A percentile compares a stretch with the other conserved stretches of the same genome.
Evolutionary conservation across 2,888 invertebrate genomes (phyloP).

Genomic region (Listrodromus nycthemerus): DNA sequence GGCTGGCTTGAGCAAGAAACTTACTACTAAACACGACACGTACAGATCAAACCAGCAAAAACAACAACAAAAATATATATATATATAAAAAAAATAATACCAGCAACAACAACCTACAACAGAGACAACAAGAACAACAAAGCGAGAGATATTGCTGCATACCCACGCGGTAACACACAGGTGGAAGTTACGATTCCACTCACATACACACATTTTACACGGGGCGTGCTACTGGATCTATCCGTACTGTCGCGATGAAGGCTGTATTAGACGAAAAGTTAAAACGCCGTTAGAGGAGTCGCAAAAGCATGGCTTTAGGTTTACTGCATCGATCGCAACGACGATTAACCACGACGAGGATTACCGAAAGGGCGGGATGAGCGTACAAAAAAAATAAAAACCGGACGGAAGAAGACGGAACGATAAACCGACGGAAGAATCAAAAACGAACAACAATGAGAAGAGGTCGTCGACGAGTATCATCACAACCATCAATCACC

Average conservation of each 20-base stretch:
- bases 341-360: constrained; percentile 57
- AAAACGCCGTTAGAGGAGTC: constrained; percentile 50
- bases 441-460: constrained; percentile 28
- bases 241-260: constrained; percentile 73
- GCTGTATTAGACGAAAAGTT: constrained; percentile 62
- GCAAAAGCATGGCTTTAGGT: constrained; percentile 69
- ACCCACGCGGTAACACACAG: constrained; percentile 80
- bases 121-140: constrained; percentile 92
- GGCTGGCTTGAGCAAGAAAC: constrained; percentile 99
- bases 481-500: neutral
- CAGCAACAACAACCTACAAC: constrained; percentile 74
- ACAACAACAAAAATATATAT: constrained; percentile 84
- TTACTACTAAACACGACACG: constrained; percentile 92
- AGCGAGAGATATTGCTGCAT: constrained; percentile 80
- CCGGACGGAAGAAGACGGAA: constrained; percentile 1
- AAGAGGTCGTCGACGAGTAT: neutral
- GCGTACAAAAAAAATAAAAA: constrained; percentile 31
- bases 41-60: constrained; percentile 68
- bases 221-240: constrained; percentile 80
- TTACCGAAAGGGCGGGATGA: constrained; percentile 37
- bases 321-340: constrained; percentile 63
- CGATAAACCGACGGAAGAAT: constrained; percentile 15
- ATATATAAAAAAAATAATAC: constrained; percentile 15
- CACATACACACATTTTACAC: constrained; percentile 73
- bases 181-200: constrained; percentile 51